Conservation (phyloP, 1,140 invertebrate species). For the Anoplophora glabripennis region DNA sequence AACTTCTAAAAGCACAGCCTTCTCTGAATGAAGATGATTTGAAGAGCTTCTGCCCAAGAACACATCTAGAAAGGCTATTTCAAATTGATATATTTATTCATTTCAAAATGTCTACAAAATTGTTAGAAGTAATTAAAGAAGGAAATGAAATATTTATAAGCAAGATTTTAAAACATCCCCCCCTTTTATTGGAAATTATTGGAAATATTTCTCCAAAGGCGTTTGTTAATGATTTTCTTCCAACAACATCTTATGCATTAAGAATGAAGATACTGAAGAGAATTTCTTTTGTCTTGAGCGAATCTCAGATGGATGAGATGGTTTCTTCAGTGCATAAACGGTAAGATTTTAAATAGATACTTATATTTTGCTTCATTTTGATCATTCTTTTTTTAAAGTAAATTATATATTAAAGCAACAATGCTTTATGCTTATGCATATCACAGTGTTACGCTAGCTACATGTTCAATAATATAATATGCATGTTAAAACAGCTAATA, state of each 20-base stretch:
- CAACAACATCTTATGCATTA: conserved; percentile 4
- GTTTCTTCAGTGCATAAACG: too few species aligned
- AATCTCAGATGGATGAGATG: conserved; percentile 4
- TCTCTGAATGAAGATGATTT: neutral
- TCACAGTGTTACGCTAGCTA: too few species aligned
- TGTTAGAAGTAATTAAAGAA: conserved; percentile 7
- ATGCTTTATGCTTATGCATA: too few species aligned
- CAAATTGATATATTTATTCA: conserved; percentile 13
- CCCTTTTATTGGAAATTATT: conserved; percentile 11
- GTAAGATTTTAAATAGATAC: too few species aligned
- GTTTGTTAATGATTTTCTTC: conserved; percentile 13
- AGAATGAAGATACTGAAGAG: conserved; percentile 18
- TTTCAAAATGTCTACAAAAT: neutral
- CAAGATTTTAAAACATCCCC: conserved; percentile 12
- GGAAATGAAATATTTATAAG: conserved; percentile 17
- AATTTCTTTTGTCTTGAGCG: neutral
- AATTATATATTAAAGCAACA: too few species aligned
- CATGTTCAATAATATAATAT: too few species aligned
- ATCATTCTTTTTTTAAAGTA: too few species aligned
- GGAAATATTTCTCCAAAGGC: neutral
- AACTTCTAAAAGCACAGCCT: neutral
- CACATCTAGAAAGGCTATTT: conserved; percentile 14
- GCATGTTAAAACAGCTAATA: too few species aligned
- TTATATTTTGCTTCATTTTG: too few species aligned
- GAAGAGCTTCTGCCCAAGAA: conserved; percentile 1